Evolutionary conservation across 2,888 invertebrate genomes (phyloP), one percentile per base, ranked within the genome.

Genomic region (Dilophus febrilis): DNA sequence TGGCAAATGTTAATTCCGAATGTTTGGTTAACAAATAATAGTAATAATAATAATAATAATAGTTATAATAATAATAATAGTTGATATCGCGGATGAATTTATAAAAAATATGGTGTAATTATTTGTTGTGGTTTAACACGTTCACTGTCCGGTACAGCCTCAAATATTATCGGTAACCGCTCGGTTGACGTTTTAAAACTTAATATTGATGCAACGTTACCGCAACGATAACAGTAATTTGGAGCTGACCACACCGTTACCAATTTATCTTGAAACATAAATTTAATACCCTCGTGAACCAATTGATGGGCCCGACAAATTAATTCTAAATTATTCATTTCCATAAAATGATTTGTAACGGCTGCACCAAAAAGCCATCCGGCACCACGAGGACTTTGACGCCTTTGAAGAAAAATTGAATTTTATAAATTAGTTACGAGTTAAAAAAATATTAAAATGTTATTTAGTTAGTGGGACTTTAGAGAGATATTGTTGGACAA

Each of bases 191-290:
- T 75, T 44, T 75, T 72, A 58, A 98, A 90, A 59, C 85, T 82
- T 56, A 98, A 68, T 53, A 99, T 95, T 38, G 97, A 91, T 4
- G 98, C 98, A 40, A 94, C 81, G 61, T 98, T 99, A 35, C 97
- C 98, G 59, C 98, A 98, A 19, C 98, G 79, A 61, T 98, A 99
- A 65, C 98, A 99, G 64, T 98, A 99, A 66, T 98, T 99, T 4
- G 98, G 98, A 5, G 98, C 98, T 13, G 97, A 94, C 92, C 98
- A 99, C 2, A 99, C 91, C 0, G 98, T 99, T 28, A 97, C 94
- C 51, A 98, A 66, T 59, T 87, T 84, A 52, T 92, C 84, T 55
- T 94, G 83, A 64, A 98, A 99, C 88, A 97, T 92, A 61, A 92
- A 98, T 67, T 92, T 95, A 65, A 80, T 68, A 81, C 94, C 95